Base-by-base conservation (phyloP, 2,113 vertebrate species). In the Falco punctatus region DNA sequence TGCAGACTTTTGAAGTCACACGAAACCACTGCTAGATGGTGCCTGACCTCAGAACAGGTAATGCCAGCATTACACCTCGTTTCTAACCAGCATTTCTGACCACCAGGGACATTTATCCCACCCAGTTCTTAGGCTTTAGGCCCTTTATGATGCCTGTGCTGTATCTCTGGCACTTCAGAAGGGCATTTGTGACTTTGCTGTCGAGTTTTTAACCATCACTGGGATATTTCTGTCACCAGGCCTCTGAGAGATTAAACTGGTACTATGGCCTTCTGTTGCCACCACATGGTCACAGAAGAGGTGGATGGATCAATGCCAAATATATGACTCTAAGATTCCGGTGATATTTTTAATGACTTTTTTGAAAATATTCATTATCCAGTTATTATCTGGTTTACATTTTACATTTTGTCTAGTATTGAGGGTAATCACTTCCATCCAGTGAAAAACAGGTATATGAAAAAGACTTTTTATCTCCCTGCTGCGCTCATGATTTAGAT, bases 251-350 rank as follows among this genome's bases (percentile, higher is more conserved):
- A 44, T 18, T n/a, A 48, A 52, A 5, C 5, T 40, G 16, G 7
- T 0, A 0, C 24, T 44, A 9, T 0, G 0, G 18, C 16, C 52
- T 64, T 72, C 13, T 55, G 15, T 38, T 91, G 28, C 33, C 5
- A 48, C 7, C 8, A 18, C 7, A 17, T 2, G 4, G 32, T 38
- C 30, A 81, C 5, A 57, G 15, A 69, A 61, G 22, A 67, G 18
- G 19, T 48, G 38, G 38, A 38, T 38, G 11, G 32, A 55, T 5
- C 38, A 74, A 48, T 9, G 15, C 10, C 55, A 89, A 61, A 40
- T 15, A 65, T 5, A 52, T 0, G 1, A 9, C 13, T 75, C 16
- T 55, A n/a, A 69, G 14, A 55, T 13, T 77, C 19, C 17, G 48
- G 5, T 48, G 24, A 14, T 67, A 74, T 28, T 79, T 74, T 81